Base-by-base conservation (phyloP, 1,140 invertebrate species). In the Drosophila yakuba region DNA sequence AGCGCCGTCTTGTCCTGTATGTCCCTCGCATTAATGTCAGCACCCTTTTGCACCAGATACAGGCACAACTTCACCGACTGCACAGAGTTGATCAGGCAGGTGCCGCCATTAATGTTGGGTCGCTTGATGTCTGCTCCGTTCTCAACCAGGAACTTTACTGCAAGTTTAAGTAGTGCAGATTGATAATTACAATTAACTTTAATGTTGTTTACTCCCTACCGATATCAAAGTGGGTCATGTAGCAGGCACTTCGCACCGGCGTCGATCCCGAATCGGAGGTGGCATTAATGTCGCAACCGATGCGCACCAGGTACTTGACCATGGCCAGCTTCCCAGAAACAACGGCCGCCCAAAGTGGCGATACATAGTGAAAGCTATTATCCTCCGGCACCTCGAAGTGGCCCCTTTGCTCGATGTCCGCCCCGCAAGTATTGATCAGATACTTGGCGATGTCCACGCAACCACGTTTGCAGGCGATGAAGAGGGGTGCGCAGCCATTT, bases 21-120 rank as follows among this genome's bases (percentile, higher is more conserved):
- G 93, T 98, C 98, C 25, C 95, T 94, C 1, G 97, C 96, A 93
- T 98, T 97, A 4, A 98, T 96, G 78, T 95, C 94, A 20, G 96
- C 97, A 36, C 96, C 96, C 86, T 95, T 94, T 69, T 94, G 92
- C 23, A 98, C 94, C 41, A 99, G 93, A 93, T 96, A 98, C 43
- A 95, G 94, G 92, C 97, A 98, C 14, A 98, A 93, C 58, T 95
- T 94, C 14, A 95, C 95, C 85, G 96, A 97, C 93, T 98, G 97
- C 43, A 98, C 97, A 2, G 97, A 97, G 93, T 98, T 98, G 64
- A 98, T 99, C 28, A 98, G 93, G 93, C 97, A 98, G 1, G 97
- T 98, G 59, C 97, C 97, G 59, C 98, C 97, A 93, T 97, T 98
- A 78, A 96, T 96, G 93, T 98, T 98, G 1, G 97, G 95, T 71